phyloP scores from a whole-genome alignment of 2,888 invertebrate genomes.

The Dorcus parallelipipedus region DNA sequence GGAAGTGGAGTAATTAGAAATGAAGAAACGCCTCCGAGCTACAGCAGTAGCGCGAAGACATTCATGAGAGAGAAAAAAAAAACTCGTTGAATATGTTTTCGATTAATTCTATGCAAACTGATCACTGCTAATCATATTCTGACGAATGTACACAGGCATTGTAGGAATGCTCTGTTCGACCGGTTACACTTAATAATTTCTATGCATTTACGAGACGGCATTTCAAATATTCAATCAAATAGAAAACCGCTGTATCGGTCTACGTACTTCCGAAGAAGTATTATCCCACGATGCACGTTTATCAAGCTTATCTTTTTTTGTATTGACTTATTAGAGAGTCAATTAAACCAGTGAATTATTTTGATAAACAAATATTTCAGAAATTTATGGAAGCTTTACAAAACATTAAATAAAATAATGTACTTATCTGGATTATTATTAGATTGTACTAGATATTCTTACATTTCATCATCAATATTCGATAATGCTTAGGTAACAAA shows the following conservation, averaged over 20 bases:
- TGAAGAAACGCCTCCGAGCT: not conserved
- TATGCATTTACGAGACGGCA: slow-evolving; percentile 30
- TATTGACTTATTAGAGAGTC: not conserved
- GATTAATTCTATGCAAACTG: slow-evolving; percentile 2
- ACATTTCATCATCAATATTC: no score
- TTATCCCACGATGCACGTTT: not conserved
- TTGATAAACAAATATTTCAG: no score
- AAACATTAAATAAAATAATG: no score
- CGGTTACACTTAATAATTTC: slow-evolving; percentile 28
- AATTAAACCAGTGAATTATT: not conserved
- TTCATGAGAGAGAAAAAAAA: not conserved
- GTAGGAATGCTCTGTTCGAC: slow-evolving; percentile 2
- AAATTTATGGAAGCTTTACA: no score
- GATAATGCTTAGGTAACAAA: no score
- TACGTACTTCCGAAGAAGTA: not conserved
- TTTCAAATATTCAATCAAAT: slow-evolving; percentile 31
- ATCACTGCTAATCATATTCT: not conserved
- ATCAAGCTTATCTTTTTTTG: not conserved
- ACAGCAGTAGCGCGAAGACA: not conserved
- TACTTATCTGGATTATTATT: no score
- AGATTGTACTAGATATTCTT: no score
- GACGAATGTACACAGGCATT: not conserved
- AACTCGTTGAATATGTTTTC: not conserved
- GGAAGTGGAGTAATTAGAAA: slow-evolving; percentile 1
- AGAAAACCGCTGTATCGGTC: slow-evolving; percentile 11